phyloP scores from a whole-genome alignment of 2,113 vertebrate species.

The Tympanuchus pallidicinctus region DNA sequence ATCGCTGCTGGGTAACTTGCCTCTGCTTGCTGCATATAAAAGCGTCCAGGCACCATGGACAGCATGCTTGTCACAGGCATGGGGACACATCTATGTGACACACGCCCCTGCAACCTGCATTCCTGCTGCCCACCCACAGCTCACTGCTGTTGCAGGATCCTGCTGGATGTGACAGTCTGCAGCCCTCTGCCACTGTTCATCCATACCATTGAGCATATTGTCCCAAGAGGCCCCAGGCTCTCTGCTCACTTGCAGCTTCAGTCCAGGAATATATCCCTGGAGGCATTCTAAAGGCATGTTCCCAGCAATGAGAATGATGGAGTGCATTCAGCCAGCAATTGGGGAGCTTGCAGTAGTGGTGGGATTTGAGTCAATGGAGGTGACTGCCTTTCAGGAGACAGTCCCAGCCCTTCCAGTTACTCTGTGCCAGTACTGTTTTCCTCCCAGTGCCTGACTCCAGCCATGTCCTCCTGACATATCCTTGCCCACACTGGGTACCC shows the following conservation, averaged over 20 bases:
- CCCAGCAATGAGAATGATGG: neutral
- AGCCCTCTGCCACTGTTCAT: neutral
- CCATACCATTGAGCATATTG: neutral
- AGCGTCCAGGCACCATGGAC: neutral
- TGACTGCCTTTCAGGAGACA: neutral
- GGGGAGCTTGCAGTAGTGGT: neutral
- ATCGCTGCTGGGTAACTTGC: neutral
- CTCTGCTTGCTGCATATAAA: neutral
- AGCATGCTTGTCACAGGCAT: neutral
- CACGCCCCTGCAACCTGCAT: neutral
- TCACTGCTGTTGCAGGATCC: neutral
- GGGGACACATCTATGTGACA: neutral
- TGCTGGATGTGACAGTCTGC: neutral
- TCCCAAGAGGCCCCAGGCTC: neutral
- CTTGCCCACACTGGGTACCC: neutral
- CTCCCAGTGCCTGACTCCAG: too few relatives aligned
- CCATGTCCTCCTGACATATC: neutral
- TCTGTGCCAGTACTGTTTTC: neutral
- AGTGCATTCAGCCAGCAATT: neutral
- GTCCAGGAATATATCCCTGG: neutral
- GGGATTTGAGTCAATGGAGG: accelerated
- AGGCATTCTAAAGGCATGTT: neutral
- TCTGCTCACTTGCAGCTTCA: neutral
- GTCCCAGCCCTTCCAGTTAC: neutral
- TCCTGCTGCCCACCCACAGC: neutral